Base-by-base conservation (phyloP, 2,888 invertebrate species). In the Eupelmus urozonus region DNA sequence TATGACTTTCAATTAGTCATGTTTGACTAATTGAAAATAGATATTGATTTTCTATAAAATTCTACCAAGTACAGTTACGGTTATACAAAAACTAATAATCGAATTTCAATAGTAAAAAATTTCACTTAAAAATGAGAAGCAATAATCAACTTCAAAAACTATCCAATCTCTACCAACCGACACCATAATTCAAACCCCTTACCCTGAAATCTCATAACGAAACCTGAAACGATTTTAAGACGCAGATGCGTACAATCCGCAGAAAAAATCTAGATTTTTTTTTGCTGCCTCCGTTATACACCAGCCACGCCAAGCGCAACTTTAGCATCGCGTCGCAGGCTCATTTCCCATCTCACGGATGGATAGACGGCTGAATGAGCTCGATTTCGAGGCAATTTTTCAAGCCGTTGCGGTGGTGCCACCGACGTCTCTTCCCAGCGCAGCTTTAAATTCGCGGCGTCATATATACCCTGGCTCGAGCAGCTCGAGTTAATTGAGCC, bases 351-450 rank as follows among this genome's bases (percentile, higher is more conserved):
- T 74, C 63, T 70, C 63, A 69, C 62, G 62, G 63, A 25, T 53
- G 63, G 63, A 76, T 70, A 45, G 63, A 42, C 16, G 55, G 65
- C 62, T 65, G 69, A 67, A 67, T 76, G 73, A 63, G 57, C 73
- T 66, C 72, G 73, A 79, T 70, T 76, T 60, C 62, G 69, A 72
- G 79, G 79, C 71, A 65, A 76, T 71, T 76, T 76, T 76, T 76
- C 65, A 63, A 45, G 27, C 59, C 55, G 60, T 45, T 34, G 49
- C 34, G 55, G 51, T 5, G n/a, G 18, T 29, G 67, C 45, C 27
- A 45, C 5, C 23, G 16, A 45, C 55, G 4, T 55, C 16, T 40
- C 55, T 40, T 53, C 18, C 16, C 16, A 0, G 2, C 11, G n/a
- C 20, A 13, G 23, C 40, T 55, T 42, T 49, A 60, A 57, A 70